These are phyloP conservation scores for Gila orcuttii DNA, from an alignment of 2,113 vertebrate genomes.

Conservation along the genomic window DNA sequence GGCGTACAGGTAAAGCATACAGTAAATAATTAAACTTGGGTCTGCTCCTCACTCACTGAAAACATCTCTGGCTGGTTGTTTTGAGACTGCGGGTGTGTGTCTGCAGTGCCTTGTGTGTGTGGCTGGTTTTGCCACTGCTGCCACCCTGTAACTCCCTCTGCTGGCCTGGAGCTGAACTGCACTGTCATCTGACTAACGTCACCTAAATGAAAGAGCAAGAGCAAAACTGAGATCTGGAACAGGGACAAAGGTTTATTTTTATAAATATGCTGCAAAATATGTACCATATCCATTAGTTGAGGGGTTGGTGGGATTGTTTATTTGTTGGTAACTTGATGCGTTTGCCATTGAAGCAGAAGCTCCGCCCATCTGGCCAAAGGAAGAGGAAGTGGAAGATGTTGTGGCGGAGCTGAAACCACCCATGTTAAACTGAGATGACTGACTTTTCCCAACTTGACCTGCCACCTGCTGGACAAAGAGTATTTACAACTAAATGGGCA, in stretches of 20 bases:
- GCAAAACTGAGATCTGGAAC: not conserved
- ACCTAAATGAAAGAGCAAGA: slow-evolving; percentile 43
- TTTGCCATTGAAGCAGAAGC: slow-evolving; percentile 64
- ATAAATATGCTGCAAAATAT: not conserved
- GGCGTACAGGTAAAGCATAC: no score
- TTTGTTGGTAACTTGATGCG: slow-evolving; percentile 68
- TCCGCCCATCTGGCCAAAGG: slow-evolving; percentile 74
- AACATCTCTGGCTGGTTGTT: slow-evolving; percentile 90
- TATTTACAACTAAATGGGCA: not conserved
- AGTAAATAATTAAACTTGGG: no score
- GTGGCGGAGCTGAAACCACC: slow-evolving; percentile 70
- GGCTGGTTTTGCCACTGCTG: slow-evolving; percentile 89
- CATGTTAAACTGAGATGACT: slow-evolving; percentile 73
- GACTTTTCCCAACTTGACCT: slow-evolving; percentile 72
- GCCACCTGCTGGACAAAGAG: slow-evolving; percentile 67
- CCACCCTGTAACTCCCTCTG: slow-evolving; percentile 84
- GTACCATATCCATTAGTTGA: slow-evolving; percentile 73
- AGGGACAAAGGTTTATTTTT: not conserved
- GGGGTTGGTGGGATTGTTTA: slow-evolving; percentile 64
- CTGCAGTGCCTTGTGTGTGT: slow-evolving; percentile 75
- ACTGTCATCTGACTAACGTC: slow-evolving; percentile 72
- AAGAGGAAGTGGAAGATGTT: slow-evolving; percentile 55
- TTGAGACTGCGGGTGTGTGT: slow-evolving; percentile 82
- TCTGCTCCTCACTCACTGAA: not conserved
- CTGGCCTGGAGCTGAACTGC: slow-evolving; percentile 82